These are phyloP conservation scores for Sebastes itinus DNA, from an alignment of 2,797 vertebrate species.

Conservation along the genomic window DNA sequence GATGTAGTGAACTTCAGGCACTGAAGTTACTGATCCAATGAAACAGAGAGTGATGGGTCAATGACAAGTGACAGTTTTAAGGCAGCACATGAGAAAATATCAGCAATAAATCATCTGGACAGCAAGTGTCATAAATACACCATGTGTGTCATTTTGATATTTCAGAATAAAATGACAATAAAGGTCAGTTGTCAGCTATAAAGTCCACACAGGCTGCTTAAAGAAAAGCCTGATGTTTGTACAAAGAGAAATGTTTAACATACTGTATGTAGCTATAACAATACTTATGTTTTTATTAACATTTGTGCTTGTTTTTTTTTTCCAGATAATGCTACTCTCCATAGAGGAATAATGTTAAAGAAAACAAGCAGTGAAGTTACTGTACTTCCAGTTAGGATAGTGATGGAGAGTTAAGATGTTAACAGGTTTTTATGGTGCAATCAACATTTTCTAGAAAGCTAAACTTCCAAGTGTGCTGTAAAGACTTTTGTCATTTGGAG, in stretches of 20 bases:
- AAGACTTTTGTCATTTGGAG: background rate
- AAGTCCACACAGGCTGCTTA: background rate
- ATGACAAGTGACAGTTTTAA: background rate
- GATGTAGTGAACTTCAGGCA: background rate
- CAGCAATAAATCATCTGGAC: constrained; percentile 6
- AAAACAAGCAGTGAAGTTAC: background rate
- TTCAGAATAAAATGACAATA: background rate
- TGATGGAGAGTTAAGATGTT: background rate
- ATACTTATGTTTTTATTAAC: background rate
- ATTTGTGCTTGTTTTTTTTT: background rate
- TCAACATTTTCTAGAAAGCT: background rate
- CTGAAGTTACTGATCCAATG: background rate
- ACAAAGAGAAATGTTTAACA: constrained; percentile 10
- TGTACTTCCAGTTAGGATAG: background rate
- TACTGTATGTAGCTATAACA: constrained; percentile 6
- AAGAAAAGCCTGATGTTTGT: background rate
- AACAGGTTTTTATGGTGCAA: background rate
- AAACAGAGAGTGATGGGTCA: background rate
- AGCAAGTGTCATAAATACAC: background rate
- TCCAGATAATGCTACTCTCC: background rate
- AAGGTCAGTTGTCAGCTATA: background rate
- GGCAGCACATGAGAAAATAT: background rate
- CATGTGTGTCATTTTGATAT: background rate
- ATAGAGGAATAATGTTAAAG: background rate
- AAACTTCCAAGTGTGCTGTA: background rate